Percentiles rank a stretch among this genome's conserved stretches.
These are phyloP conservation scores for Clavelina lepadiformis DNA, from an alignment of 23 tunicate genomes.

Conservation along the genomic window DNA sequence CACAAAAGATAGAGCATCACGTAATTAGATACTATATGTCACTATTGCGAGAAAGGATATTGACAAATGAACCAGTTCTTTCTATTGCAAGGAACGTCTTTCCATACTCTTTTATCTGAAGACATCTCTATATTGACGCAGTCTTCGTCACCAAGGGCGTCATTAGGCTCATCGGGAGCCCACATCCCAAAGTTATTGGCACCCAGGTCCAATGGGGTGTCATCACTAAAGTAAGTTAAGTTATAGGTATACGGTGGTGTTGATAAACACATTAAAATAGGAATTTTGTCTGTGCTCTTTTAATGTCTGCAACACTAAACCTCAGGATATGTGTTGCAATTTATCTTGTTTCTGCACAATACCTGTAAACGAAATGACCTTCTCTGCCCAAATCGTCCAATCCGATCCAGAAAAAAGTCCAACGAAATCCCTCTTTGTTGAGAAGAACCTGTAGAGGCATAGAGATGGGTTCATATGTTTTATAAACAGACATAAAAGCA, in stretches of 20 bases:
- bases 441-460: slow-evolving; percentile 29
- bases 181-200: slow-evolving; percentile 25
- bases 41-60: slow-evolving; percentile 39
- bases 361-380: slow-evolving; percentile 65
- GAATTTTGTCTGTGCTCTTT: background rate
- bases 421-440: slow-evolving; percentile 13
- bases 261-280: background rate
- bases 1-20: too few species aligned
- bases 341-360: background rate
- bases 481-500: too few species aligned
- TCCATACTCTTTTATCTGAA: slow-evolving; percentile 49
- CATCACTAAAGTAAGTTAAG: slow-evolving; percentile 47
- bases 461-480: too few species aligned
- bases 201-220: slow-evolving; percentile 26
- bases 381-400: slow-evolving; percentile 47
- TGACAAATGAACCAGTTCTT: slow-evolving; percentile 69
- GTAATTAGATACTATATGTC: too few species aligned
- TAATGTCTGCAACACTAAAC: too few species aligned
- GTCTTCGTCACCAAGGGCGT: slow-evolving; percentile 53
- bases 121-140: slow-evolving; percentile 66
- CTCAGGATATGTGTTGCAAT: too few species aligned
- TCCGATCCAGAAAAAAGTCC: slow-evolving; percentile 72
- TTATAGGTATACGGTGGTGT: too few species aligned
- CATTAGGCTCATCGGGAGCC: slow-evolving; percentile 47
- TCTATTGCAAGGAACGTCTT: slow-evolving; percentile 45